Evolutionary conservation across 2,888 invertebrate species (phyloP), one percentile per base, ranked within the genome.

Genomic region (Thyatira batis): DNA sequence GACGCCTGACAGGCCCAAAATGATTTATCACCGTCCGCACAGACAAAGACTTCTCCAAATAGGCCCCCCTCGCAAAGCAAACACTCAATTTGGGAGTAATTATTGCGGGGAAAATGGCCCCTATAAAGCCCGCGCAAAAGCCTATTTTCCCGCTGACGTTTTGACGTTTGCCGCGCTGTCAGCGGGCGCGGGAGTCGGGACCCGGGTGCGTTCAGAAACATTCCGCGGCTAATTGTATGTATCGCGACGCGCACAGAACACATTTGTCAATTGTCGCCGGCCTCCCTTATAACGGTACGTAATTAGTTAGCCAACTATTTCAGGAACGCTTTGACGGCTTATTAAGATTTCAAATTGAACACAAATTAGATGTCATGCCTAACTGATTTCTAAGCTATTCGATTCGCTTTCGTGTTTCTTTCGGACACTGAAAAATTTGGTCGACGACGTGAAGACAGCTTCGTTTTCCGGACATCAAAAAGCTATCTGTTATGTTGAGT

Each of bases 271-370:
- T 92, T 89, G 90, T 88, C 91, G 86, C 83, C 72, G 69, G 60
- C 76, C 78, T 78, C 39, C 39, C 39, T 80, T 80, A 75, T 80
- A 82, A 82, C 78, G 76, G 76, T 71, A 78, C 78, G 71, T 86
- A 91, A 90, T 91, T 91, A 91, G 88, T 89, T 82, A 84, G 73
- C 69, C 60, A 76, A 73, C 81, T 92, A 91, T 91, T 91, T 85
- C 83, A 64, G 87, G 87, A 85, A 77, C 86, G 82, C 87, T 89
- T 88, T 89, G 91, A 89, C 90, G 89, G 91, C 89, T 91, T 89
- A 89, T 91, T 92, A 92, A 87, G 83, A 85, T 88, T 87, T 88
- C 84, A 87, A 88, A 91, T 92, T 85, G 89, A 80, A 89, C 88
- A 89, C 89, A 90, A 89, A 92, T 91, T 90, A 82, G 83, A 78